Evolutionary conservation across 2,888 invertebrate genomes (phyloP), one percentile per base, ranked within the genome.

Genomic region (Noctua fimbriata): DNA sequence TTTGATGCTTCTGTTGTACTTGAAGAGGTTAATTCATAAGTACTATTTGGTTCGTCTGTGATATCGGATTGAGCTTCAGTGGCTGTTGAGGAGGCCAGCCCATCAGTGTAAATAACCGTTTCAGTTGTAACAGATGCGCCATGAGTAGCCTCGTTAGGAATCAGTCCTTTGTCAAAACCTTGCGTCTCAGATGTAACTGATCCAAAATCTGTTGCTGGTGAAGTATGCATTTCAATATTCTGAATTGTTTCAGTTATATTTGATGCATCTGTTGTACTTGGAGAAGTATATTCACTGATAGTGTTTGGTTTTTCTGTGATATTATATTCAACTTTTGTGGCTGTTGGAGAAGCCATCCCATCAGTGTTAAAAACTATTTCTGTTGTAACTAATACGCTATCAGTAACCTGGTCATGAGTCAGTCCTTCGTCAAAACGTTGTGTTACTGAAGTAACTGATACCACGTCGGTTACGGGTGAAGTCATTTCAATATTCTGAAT

Each of bases 291-390:
- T 36, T 44, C 36, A 60, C 18, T 12, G 12, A 10, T 32, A 21
- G 32, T 67, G n/a, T 58, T 79, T 52, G 18, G 76, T 76, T 76
- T 44, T 6, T 28, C 76, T 18, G 28, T 83, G n/a, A 9, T 76
- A 55, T 55, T 28, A 14, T 24, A 65, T 47, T 18, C 28, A 83
- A 18, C 5, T 49, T 60, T 41, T n/a, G 36, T 28, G 16, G 16
- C 0, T 2, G 36, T 76, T 55, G 83, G 47, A 32, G 28, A 7
- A 4, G 6, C 9, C 7, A 18, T 10, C 0, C 10, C 73, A 41
- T 73, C 63, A 47, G 36, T 76, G 0, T 24, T 24, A 47, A 14
- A 21, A 76, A 36, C 24, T 2, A 12, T 63, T 84, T 65, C 41
- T 47, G 36, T 79, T 79, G 55, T 81, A 28, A 69, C 52, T 63